These are phyloP conservation scores for Globodera rostochiensis DNA, from an alignment of 1,140 invertebrate genomes.

Conservation along the genomic window DNA sequence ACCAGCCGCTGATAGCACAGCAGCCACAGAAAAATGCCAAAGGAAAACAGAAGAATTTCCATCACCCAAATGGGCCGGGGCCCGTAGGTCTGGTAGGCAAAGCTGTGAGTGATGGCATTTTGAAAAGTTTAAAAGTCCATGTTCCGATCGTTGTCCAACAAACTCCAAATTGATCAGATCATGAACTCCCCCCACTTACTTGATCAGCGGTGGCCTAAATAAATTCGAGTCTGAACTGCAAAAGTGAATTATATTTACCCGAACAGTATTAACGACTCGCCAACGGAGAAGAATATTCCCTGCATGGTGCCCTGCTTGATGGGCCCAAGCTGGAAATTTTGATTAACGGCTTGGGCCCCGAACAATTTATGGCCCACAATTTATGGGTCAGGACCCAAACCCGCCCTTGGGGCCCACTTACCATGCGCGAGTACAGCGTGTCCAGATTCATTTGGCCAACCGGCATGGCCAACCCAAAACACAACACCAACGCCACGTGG, in stretches of 20 bases:
- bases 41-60: slow-evolving; percentile 13
- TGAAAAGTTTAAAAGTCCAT: slow-evolving; percentile 8
- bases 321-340: slow-evolving; percentile 17
- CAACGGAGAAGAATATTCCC: slow-evolving; percentile 35
- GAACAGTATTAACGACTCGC: slow-evolving; percentile 31
- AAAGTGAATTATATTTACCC: neutral
- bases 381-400: slow-evolving; percentile 7
- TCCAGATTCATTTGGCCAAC: slow-evolving; percentile 21
- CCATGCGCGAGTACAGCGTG: slow-evolving; percentile 22
- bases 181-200: slow-evolving; percentile 19
- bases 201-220: slow-evolving; percentile 31
- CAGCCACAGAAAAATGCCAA: slow-evolving; percentile 29
- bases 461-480: slow-evolving; percentile 23
- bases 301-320: slow-evolving; percentile 51
- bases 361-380: no score
- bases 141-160: neutral
- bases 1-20: slow-evolving; percentile 39
- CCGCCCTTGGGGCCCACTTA: neutral
- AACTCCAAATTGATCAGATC: neutral
- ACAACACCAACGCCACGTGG: slow-evolving; percentile 16
- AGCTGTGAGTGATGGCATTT: slow-evolving; percentile 15
- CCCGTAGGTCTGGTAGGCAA: slow-evolving; percentile 32
- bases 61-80: slow-evolving; percentile 30
- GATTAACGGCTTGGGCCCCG: no score
- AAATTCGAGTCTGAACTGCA: no score